phyloP scores from a whole-genome alignment of 2,888 invertebrate genomes.

The Zygothrica quintamaculata region DNA sequence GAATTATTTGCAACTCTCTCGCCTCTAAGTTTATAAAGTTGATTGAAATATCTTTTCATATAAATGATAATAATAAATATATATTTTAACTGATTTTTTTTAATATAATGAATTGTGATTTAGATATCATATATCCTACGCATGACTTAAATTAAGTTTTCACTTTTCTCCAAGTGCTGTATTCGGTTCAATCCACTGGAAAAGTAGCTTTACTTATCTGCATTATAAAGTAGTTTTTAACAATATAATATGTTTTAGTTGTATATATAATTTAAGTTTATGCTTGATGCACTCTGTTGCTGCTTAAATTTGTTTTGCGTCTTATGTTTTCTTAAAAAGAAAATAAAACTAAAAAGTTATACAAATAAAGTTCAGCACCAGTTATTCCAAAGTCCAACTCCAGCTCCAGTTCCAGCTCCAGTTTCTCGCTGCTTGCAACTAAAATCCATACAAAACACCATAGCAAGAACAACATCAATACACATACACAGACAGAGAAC shows the following conservation, averaged over 20 bases:
- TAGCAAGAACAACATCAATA: slow-evolving; percentile 18
- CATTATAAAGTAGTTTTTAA: slow-evolving; percentile 7
- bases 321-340: slow-evolving; percentile 24
- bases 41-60: too few species aligned
- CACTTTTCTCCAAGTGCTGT: too few species aligned
- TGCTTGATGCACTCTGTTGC: slow-evolving; percentile 44
- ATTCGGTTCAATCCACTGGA: too few species aligned
- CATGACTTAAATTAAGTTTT: too few species aligned
- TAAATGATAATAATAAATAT: too few species aligned
- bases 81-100: too few species aligned
- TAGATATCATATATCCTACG: too few species aligned
- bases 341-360: slow-evolving; percentile 1
- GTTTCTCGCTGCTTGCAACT: slow-evolving; percentile 4
- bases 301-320: slow-evolving; percentile 42
- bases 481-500: slow-evolving; percentile 29
- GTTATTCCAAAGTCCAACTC: slow-evolving; percentile 16
- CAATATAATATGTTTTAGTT: slow-evolving; percentile 26
- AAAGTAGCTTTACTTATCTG: slow-evolving; percentile 8
- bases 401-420: not conserved
- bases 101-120: too few species aligned
- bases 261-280: slow-evolving; percentile 28
- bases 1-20: too few species aligned
- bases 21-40: too few species aligned
- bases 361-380: slow-evolving; percentile 17
- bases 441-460: slow-evolving; percentile 11